Evolutionary conservation across 1,140 invertebrate species (phyloP).

Genomic region (Macrostomum lignano): DNA sequence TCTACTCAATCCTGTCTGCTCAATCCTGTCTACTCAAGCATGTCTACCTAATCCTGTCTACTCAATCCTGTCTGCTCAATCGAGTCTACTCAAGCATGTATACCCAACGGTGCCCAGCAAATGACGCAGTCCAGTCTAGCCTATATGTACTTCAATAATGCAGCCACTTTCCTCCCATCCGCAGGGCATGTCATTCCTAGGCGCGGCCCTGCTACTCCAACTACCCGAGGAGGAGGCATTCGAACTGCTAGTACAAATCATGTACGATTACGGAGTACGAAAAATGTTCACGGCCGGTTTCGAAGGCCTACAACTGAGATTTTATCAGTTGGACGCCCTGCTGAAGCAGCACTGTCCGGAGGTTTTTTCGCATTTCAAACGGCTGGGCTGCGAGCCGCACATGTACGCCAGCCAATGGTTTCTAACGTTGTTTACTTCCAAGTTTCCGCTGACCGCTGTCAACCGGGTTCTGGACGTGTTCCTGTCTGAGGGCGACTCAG

Average conservation of each 20-base stretch:
- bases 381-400: conserved; percentile 70
- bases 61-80: too few relatives aligned
- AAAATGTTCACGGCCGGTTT: conserved; percentile 85
- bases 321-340: conserved; percentile 77
- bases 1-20: too few relatives aligned
- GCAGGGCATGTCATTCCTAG: conserved; percentile 86
- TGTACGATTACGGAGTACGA: conserved; percentile 75
- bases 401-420: conserved; percentile 99
- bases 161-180: too few relatives aligned
- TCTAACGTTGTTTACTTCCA: conserved; percentile 86
- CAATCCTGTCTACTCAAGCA: too few relatives aligned
- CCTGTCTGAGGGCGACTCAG: background rate
- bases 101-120: too few relatives aligned
- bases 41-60: too few relatives aligned
- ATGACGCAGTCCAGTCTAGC: too few relatives aligned
- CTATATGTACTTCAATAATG: too few relatives aligned
- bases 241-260: conserved; percentile 69
- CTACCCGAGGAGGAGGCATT: conserved; percentile 97
- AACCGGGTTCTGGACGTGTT: conserved; percentile 61
- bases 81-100: too few relatives aligned
- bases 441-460: conserved; percentile 82
- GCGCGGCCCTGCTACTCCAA: conserved; percentile 68
- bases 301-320: conserved; percentile 63
- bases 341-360: conserved; percentile 74
- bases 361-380: conserved; percentile 57